These are phyloP conservation scores for Parapristionchus giblindavisi DNA, from an alignment of 2,888 invertebrate species.

Conservation along the genomic window DNA sequence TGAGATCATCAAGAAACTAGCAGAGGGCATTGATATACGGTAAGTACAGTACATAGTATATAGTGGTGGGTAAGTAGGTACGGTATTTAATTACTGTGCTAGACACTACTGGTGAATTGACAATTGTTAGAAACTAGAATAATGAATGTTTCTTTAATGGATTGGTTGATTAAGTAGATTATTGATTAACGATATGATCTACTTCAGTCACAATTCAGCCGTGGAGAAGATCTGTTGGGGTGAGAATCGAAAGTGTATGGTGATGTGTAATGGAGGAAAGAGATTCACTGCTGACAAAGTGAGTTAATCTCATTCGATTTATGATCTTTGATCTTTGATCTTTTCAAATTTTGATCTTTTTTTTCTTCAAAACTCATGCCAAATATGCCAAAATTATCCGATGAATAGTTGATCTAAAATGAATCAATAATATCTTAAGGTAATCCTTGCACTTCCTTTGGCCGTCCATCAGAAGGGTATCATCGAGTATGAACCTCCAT, in stretches of 20 bases:
- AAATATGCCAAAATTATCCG: no score
- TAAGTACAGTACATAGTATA: not conserved
- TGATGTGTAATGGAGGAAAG: constrained; percentile 39
- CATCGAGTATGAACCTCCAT: constrained; percentile 71
- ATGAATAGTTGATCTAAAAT: no score
- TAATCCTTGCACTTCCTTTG: constrained; percentile 72
- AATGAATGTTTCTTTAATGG: not conserved
- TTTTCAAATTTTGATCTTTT: no score
- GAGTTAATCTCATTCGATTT: not conserved
- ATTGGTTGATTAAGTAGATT: not conserved
- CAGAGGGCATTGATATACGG: constrained; percentile 70
- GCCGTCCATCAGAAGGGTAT: constrained; percentile 70
- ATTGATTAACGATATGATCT: not conserved
- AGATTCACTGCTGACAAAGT: constrained; percentile 42
- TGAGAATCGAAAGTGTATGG: constrained; percentile 32
- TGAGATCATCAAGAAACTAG: constrained; percentile 68
- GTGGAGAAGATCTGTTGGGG: constrained; percentile 39
- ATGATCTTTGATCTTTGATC: no score
- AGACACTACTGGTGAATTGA: no score
- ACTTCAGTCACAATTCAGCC: constrained; percentile 31
- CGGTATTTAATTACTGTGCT: no score
- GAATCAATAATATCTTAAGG: constrained; percentile 57
- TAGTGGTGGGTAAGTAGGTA: no score
- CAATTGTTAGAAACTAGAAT: not conserved
- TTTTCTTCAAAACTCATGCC: no score